phyloP scores from a whole-genome alignment of 2,888 invertebrate genomes.

The Euzophera pinguis region DNA sequence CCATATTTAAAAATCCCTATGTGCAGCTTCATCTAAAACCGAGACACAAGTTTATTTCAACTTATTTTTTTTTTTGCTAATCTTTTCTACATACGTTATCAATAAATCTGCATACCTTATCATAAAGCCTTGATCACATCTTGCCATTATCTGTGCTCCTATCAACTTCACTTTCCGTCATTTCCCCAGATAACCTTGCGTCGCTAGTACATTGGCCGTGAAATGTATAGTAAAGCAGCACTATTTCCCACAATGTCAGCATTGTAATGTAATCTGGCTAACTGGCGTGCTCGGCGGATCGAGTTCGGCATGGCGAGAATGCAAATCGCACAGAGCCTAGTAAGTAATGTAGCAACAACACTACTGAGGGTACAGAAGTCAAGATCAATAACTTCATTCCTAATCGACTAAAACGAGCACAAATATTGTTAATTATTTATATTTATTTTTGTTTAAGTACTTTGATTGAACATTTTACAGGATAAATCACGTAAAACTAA shows the following conservation, averaged over 20 bases:
- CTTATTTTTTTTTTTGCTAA: too few relatives aligned
- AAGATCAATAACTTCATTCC: not conserved
- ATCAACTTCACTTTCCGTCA: not conserved
- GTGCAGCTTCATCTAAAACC: too few relatives aligned
- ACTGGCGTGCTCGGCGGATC: not conserved
- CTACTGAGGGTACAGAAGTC: not conserved
- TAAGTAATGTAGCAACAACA: not conserved
- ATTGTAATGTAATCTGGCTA: not conserved
- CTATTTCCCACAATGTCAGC: not conserved
- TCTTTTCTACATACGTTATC: too few relatives aligned
- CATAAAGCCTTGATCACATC: too few relatives aligned
- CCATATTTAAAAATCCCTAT: too few relatives aligned
- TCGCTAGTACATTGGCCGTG: not conserved
- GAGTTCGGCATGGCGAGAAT: not conserved
- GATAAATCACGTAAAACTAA: too few relatives aligned
- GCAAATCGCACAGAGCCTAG: not conserved
- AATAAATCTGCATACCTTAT: too few relatives aligned
- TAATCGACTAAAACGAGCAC: not conserved
- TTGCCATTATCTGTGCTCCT: too few relatives aligned
- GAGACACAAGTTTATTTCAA: too few relatives aligned
- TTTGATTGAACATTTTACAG: too few relatives aligned
- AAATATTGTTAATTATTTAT: too few relatives aligned
- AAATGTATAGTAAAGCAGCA: not conserved
- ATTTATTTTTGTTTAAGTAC: too few relatives aligned
- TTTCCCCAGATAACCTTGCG: not conserved